These are phyloP conservation scores for Watsonalla binaria DNA, from an alignment of 2,888 invertebrate species.

Conservation along the genomic window DNA sequence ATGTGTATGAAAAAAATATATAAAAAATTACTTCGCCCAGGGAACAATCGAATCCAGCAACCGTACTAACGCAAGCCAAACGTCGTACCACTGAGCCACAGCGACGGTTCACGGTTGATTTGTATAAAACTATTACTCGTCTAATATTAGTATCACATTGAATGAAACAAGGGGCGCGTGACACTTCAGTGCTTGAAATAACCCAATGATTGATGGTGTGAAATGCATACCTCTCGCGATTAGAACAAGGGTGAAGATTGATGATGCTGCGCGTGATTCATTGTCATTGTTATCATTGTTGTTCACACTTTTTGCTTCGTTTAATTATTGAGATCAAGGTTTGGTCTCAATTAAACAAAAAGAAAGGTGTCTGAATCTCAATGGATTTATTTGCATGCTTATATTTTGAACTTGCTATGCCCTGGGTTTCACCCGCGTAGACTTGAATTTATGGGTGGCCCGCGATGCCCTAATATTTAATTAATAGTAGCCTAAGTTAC, in stretches of 20 bases:
- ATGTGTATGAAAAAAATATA: no score
- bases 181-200: constrained; percentile 38
- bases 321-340: not conserved
- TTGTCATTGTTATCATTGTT: constrained; percentile 29
- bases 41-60: no score
- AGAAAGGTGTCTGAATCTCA: no score
- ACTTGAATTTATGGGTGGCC: no score
- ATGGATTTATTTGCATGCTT: no score
- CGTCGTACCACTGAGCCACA: not conserved
- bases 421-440: no score
- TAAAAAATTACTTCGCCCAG: no score
- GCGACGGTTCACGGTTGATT: not conserved
- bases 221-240: constrained; percentile 28
- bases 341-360: not conserved
- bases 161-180: constrained; percentile 28
- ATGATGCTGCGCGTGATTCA: constrained; percentile 26
- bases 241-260: constrained; percentile 60
- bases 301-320: not conserved
- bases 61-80: no score
- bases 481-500: no score
- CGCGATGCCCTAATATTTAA: no score
- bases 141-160: constrained; percentile 12
- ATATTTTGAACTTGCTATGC: no score
- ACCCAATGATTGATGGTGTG: constrained; percentile 59
- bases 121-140: not conserved